Percentiles rank a stretch among this genome's conserved stretches.
These are phyloP conservation scores for Leptobrachium leishanense DNA, from an alignment of 2,113 vertebrate species.

Conservation along the genomic window DNA sequence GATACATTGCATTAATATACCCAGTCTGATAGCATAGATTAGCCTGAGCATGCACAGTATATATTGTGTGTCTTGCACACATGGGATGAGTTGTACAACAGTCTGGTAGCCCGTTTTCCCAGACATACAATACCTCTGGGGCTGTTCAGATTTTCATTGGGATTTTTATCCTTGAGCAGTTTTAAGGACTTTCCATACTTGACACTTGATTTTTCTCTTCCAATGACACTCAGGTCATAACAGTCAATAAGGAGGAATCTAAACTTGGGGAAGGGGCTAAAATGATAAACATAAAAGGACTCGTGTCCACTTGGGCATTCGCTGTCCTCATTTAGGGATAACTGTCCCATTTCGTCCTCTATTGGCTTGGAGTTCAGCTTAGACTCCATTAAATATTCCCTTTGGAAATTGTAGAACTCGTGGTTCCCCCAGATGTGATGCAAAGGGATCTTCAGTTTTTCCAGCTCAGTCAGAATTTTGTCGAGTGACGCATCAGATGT, in stretches of 20 bases:
- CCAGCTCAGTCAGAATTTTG: slow-evolving; percentile 69
- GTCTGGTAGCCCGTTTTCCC: no score
- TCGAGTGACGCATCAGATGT: slow-evolving; percentile 70
- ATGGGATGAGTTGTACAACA: no score
- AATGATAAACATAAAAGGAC: slow-evolving; percentile 80
- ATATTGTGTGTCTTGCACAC: no score
- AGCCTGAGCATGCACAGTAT: no score
- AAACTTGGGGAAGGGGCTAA: slow-evolving; percentile 74
- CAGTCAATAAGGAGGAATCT: slow-evolving; percentile 83
- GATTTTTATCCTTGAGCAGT: slow-evolving; percentile 76
- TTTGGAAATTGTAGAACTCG: slow-evolving; percentile 91
- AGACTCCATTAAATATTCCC: slow-evolving; percentile 67
- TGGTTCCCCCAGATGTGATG: slow-evolving; percentile 95
- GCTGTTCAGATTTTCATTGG: slow-evolving; percentile 81
- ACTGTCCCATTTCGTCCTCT: slow-evolving; percentile 17
- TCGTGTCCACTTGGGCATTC: slow-evolving; percentile 34
- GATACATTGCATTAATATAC: no score
- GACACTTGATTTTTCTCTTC: slow-evolving; percentile 66
- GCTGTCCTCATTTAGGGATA: neutral
- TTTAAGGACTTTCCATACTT: slow-evolving; percentile 68
- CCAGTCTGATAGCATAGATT: no score
- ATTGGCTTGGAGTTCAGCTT: slow-evolving; percentile 69
- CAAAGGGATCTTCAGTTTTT: slow-evolving; percentile 63
- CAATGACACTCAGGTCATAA: slow-evolving; percentile 85
- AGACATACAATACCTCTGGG: slow-evolving; percentile 70